Evolutionary conservation across 2,113 vertebrate genomes (phyloP).

Genomic region (Myotis brandtii): DNA sequence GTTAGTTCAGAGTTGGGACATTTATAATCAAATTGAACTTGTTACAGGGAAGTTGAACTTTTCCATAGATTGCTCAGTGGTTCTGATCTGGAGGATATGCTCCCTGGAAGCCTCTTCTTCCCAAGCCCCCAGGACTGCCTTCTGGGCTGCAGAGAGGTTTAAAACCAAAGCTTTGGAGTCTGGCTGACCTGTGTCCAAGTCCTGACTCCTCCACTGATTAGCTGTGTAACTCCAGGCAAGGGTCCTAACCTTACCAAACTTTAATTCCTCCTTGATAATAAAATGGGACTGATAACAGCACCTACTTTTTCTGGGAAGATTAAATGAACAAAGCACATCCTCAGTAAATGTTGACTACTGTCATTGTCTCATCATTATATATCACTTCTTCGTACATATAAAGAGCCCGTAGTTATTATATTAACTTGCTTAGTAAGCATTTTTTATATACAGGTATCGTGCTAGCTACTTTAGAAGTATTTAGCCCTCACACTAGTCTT

Average conservation of each 20-base stretch:
- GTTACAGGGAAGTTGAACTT: not conserved
- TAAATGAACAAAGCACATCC: not conserved
- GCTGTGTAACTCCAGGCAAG: not conserved
- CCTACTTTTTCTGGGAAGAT: not conserved
- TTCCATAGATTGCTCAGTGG: not conserved
- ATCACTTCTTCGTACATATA: not conserved
- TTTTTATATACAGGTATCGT: not conserved
- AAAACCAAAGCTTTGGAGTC: not conserved
- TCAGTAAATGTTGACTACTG: not conserved
- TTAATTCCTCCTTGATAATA: slow-evolving; percentile 16
- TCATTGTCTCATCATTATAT: not conserved
- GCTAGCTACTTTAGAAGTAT: slow-evolving; percentile 10
- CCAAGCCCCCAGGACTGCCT: not conserved
- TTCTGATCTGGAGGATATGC: not conserved
- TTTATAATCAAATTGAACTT: slow-evolving; percentile 22
- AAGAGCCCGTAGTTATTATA: not conserved
- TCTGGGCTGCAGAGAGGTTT: not conserved
- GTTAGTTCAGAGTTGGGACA: not conserved
- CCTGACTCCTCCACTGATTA: not conserved
- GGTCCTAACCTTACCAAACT: not conserved
- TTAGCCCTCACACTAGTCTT: not conserved
- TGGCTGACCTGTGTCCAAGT: not conserved
- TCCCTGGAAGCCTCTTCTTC: not conserved
- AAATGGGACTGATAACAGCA: not conserved
- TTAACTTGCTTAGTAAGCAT: slow-evolving; percentile 29